phyloP scores from a whole-genome alignment of 1,140 invertebrate species.

The Neodiprion pinetum region DNA sequence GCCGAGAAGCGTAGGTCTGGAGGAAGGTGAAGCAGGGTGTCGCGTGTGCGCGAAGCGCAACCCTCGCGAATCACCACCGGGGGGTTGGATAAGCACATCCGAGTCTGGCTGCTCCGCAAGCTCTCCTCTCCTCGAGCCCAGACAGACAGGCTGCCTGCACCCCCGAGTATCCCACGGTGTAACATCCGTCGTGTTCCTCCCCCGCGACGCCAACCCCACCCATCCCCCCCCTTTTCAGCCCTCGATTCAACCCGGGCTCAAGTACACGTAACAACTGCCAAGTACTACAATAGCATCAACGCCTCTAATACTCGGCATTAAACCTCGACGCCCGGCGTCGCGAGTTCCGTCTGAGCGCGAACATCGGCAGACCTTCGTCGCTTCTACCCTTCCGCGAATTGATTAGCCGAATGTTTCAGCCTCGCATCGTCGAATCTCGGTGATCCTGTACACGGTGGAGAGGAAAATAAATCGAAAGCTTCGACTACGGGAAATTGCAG shows the following conservation, averaged over 20 bases:
- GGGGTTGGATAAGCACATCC: slow-evolving; percentile 37
- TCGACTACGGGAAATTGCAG: too few relatives aligned
- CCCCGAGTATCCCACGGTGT: slow-evolving; percentile 21
- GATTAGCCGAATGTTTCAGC: too few relatives aligned
- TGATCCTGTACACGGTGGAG: too few relatives aligned
- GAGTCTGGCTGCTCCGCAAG: too few relatives aligned
- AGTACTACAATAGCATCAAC: slow-evolving; percentile 51
- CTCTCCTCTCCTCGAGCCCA: slow-evolving; percentile 32
- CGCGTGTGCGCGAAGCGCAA: not conserved
- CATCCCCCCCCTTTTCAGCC: not conserved
- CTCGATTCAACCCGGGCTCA: not conserved
- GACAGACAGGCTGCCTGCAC: slow-evolving; percentile 29
- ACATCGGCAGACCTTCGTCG: too few relatives aligned
- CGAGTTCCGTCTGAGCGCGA: slow-evolving; percentile 14
- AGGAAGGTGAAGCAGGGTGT: not conserved
- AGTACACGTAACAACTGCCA: slow-evolving; percentile 45
- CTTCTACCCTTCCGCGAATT: too few relatives aligned
- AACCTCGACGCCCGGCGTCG: slow-evolving; percentile 39
- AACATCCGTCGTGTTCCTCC: slow-evolving; percentile 27
- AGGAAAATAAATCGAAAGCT: too few relatives aligned
- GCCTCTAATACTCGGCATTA: slow-evolving; percentile 51
- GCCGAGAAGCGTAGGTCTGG: not conserved
- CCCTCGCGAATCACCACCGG: not conserved
- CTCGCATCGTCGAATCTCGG: too few relatives aligned
- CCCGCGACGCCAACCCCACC: not conserved